These are phyloP conservation scores for Tragelaphus strepsiceros DNA, from an alignment of 2,113 vertebrate genomes.

Conservation along the genomic window DNA sequence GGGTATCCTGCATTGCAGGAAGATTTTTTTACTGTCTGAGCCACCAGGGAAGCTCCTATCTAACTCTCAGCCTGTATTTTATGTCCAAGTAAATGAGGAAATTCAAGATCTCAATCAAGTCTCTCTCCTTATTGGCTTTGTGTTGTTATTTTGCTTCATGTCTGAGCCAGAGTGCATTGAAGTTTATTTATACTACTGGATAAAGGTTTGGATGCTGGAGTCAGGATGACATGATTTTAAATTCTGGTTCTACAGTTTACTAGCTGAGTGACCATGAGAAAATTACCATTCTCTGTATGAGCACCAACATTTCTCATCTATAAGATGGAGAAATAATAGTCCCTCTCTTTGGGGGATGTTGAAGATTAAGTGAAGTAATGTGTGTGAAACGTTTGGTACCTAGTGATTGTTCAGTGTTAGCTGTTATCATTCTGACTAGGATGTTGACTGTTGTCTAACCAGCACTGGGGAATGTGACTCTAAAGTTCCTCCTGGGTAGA, in stretches of 20 bases:
- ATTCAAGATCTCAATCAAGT: neutral
- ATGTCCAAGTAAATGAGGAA: neutral
- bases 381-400: neutral
- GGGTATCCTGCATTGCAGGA: neutral
- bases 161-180: neutral
- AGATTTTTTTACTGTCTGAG: neutral
- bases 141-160: neutral
- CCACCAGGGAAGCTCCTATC: neutral
- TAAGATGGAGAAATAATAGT: neutral
- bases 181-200: neutral
- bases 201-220: neutral
- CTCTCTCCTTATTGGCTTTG: neutral
- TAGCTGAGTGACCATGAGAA: neutral
- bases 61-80: neutral
- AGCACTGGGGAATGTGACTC: neutral
- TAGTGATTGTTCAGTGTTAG: neutral
- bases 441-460: neutral
- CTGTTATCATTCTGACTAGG: neutral
- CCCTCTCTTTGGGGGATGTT: neutral
- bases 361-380: neutral
- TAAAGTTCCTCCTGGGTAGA: neutral
- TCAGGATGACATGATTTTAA: neutral
- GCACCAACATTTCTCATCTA: neutral
- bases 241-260: neutral
- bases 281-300: neutral